These are phyloP conservation scores for Platyscapa corneri DNA, from an alignment of 1,140 invertebrate genomes.

Conservation along the genomic window DNA sequence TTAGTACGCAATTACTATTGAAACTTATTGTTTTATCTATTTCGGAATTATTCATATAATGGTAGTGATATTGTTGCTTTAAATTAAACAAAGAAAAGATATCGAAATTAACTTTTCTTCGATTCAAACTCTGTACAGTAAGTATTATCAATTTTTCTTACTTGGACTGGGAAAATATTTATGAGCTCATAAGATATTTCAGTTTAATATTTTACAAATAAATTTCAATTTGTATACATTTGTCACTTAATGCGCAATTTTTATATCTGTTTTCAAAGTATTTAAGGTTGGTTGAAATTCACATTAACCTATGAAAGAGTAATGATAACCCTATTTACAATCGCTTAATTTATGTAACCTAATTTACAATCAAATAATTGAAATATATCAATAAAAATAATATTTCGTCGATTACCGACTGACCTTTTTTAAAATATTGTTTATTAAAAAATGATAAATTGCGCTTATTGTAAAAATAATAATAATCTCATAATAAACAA, in stretches of 20 bases:
- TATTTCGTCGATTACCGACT: neutral
- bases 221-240: neutral
- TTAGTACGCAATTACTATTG: too few relatives aligned
- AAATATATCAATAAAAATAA: neutral
- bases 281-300: neutral
- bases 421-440: neutral
- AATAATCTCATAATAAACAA: neutral
- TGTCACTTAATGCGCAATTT: conserved; percentile 2
- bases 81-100: too few relatives aligned
- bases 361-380: conserved; percentile 11
- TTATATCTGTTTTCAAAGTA: neutral
- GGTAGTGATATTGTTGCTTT: too few relatives aligned
- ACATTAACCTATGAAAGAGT: conserved; percentile 11
- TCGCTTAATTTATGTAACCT: neutral
- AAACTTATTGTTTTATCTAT: too few relatives aligned
- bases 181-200: too few relatives aligned
- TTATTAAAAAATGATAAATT: conserved; percentile 8
- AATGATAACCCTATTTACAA: conserved; percentile 4
- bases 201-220: neutral
- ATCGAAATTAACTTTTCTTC: too few relatives aligned
- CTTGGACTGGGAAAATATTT: too few relatives aligned
- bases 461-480: neutral
- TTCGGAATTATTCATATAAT: too few relatives aligned
- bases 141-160: too few relatives aligned
- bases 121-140: too few relatives aligned